Base-by-base conservation (phyloP, 2,113 vertebrate genomes). In the Mionectes macconnelli region DNA sequence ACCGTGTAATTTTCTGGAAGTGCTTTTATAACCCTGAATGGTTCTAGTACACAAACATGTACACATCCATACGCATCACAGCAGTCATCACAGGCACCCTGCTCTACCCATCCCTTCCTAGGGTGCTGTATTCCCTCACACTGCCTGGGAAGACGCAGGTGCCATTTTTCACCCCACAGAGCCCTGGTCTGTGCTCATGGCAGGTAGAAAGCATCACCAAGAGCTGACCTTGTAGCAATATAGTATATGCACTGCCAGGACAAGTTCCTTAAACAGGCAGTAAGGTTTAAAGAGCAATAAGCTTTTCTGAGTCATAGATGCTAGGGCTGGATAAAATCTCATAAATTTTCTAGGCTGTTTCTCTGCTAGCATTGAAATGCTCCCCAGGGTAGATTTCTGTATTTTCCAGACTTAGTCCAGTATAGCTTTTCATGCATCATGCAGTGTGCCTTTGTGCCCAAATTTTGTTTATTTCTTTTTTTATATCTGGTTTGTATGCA, bases 231-330 rank as follows among this genome's bases (percentile, higher is more conserved):
- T 17, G 33, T 37, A 78, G 40, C 49, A 78, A 2, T 49, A 37
- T 1, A 50, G 24, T 55, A 35, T 23, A 45, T 27, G 56, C 31
- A 57, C 57, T 73, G 16, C 8, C 12, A 60, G 40, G 74, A 57
- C 23, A 66, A 50, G 72, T 70, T 90, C 56, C 37, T 86, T 70
- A 94, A 44, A 49, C 52, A 88, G 31, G 19, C 60, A 72, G 14
- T 60, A 84, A 60, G 31, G 78, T 95, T 78, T 75, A 81, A 94
- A 81, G 52, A 88, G 52, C 44, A 49, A 59, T 88, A 90, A 96
- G 70, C 7, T 13, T 67, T 93, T 57, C 73, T 66, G 60, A 93
- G 63, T 72, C 80, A 62, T 33, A 91, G 66, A 76, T 45, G 33
- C 10, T 62, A 73, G 18, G 22, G 27, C 23, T 78, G 49, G 40